A percentile compares a stretch with the other conserved stretches of the same genome.
These are phyloP conservation scores for Cathartes aura DNA, from an alignment of 2,113 vertebrate species.

Conservation along the genomic window DNA sequence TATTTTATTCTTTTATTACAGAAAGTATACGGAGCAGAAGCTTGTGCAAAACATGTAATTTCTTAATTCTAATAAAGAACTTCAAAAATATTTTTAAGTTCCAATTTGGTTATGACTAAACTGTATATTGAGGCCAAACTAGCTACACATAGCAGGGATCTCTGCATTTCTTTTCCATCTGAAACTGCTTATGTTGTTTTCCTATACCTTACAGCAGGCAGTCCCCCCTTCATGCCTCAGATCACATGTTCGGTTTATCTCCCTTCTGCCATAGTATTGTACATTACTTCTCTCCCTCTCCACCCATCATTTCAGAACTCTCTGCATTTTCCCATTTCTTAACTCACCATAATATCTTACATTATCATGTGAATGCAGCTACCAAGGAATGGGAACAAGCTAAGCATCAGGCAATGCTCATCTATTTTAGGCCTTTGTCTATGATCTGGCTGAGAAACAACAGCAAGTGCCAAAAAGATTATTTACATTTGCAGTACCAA, in stretches of 20 bases:
- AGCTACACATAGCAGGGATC: not conserved
- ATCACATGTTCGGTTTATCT: not conserved
- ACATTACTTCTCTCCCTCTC: not conserved
- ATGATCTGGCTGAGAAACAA: not conserved
- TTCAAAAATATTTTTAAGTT: not conserved
- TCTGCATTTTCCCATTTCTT: not conserved
- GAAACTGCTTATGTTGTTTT: not conserved
- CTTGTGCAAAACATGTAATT: not conserved
- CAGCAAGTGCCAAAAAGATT: not conserved
- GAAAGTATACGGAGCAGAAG: not conserved
- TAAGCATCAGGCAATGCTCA: not conserved
- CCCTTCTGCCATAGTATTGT: not conserved
- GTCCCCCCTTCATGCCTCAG: not conserved
- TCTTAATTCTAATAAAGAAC: not conserved
- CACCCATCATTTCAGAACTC: not conserved
- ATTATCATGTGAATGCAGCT: accelerated
- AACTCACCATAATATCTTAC: accelerated
- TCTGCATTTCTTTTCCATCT: not conserved
- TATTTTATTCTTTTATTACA: not conserved
- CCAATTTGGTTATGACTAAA: not conserved
- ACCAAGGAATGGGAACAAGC: not conserved
- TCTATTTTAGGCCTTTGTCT: not conserved
- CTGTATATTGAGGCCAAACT: not conserved
- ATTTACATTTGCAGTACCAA: not conserved
- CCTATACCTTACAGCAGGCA: not conserved